These are phyloP conservation scores for Aurelia sp. DNA, from an alignment of 30 jellyfish, hydroid and myxozoan genomes.

Conservation along the genomic window DNA sequence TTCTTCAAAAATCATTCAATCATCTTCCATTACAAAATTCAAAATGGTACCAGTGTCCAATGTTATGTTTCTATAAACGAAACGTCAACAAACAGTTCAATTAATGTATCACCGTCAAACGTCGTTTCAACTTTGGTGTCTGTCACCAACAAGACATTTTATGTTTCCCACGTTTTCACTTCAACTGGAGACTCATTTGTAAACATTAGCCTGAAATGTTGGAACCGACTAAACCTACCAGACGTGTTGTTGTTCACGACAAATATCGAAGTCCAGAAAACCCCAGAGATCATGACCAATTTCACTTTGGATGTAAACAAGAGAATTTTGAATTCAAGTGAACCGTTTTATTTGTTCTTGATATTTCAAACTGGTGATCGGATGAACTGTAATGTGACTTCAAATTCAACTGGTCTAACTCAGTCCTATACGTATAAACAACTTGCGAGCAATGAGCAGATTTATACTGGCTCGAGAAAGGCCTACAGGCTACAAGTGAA, in stretches of 20 bases:
- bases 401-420: conserved; percentile 30
- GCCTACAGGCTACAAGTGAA: not conserved
- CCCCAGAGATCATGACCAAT: conserved; percentile 27
- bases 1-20: conserved; percentile 51
- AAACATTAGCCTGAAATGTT: conserved; percentile 32
- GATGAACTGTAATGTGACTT: conserved; percentile 49
- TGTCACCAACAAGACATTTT: conserved; percentile 5
- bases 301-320: conserved; percentile 43
- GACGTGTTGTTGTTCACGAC: conserved; percentile 4
- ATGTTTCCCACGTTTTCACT: not conserved
- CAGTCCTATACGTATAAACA: conserved; percentile 3
- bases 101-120: not conserved
- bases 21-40: conserved; percentile 1
- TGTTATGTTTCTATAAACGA: conserved; percentile 42
- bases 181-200: conserved; percentile 42
- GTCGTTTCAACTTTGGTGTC: conserved; percentile 1
- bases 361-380: conserved; percentile 34
- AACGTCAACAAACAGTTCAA: not conserved
- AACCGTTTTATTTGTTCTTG: conserved; percentile 5
- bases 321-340: conserved; percentile 18
- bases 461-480: conserved; percentile 1
- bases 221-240: conserved; percentile 55
- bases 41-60: conserved; percentile 38
- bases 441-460: conserved; percentile 2
- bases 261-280: conserved; percentile 10